Base-by-base conservation (phyloP, 2,888 invertebrate genomes). In the Lordiphosa andalusiaca region DNA sequence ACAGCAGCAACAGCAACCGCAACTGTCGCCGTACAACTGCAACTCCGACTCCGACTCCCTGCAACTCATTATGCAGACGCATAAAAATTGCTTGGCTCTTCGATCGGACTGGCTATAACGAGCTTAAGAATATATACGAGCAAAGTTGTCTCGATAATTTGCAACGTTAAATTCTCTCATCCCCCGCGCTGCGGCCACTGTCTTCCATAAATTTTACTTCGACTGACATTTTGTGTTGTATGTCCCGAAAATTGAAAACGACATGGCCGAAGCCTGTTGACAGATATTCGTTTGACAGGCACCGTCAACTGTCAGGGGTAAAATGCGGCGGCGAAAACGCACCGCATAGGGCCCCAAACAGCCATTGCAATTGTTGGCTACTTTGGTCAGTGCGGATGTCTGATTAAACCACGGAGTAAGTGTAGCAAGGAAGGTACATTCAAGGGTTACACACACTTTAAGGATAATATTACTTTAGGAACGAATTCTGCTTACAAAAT, bases 31-130 rank as follows among this genome's bases (percentile, higher is more conserved):
- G 67, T 60, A 63, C 67, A 67, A 47, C 60, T 58, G 47, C 50
- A 54, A 53, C 60, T 60, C 10, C 62, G 9, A 44, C 40, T 33
- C n/a, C 52, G 9, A 53, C 52, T 51, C 53, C 60, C 57, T 61
- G 77, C 67, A 78, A 87, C 86, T 87, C 86, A 82, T 84, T 82
- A 82, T 86, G 78, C 85, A 83, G 69, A 70, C 83, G 84, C 78
- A 85, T 77, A 73, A 73, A 69, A 71, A 71, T 82, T 63, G 42
- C 51, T 55, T 46, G 30, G 30, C 62, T 55, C 39, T 21, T 44
- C 33, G 47, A 53, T 47, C 47, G 53, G 51, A 19, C 50, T 40
- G n/a, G 30, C 51, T 50, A 60, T 85, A 84, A 80, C 82, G 74
- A 85, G 84, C 81, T 47, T 65, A 65, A 73, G 82, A 71, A 77